Base-by-base conservation (phyloP, 92 coral and sea anemone species). In the Paragorgia papillata region DNA sequence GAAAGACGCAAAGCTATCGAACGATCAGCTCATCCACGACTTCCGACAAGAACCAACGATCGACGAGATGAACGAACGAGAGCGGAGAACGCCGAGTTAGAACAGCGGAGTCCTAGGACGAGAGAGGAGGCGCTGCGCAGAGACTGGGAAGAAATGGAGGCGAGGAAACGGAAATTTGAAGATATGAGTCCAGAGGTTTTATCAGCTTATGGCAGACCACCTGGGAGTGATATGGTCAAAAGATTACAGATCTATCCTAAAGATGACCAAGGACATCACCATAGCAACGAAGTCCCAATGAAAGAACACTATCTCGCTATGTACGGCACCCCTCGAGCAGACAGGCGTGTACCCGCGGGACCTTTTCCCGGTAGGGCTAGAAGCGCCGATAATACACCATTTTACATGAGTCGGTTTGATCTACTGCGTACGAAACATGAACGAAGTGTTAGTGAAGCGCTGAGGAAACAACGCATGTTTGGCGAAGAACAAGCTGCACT, bases 31-130 rank as follows among this genome's bases (percentile, higher is more conserved):
- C 66, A 93, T 87, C 35, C 86, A 91, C 12, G 55, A 68, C 60
- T 69, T 82, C 20, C 48, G 89, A 84, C 76, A 75, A 87, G 81
- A 93, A 89, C 14, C 83, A 92, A 46, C 66, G 92, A 15, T 85
- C 87, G 0, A 89, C 88, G 27, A 91, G 92, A 76, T 69, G 97
- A 80, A 89, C 85, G 64, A 41, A 53, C 92, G 51, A 88, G 85
- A 44, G 70, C 86, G 26, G 89, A 82, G 25, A 80, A 80, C 33
- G 84, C 86, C 64, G 96, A 91, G 58, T 65, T 70, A 2, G 97
- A 88, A 0, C 80, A 65, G 29, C 88, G 82, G n/a, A 48, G 40
- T 21, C 60, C 44, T 55, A 26, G 63, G 49, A 30, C 64, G 32
- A 57, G 64, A 18, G 78, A 71, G 35, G 78, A 71, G 13, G 78